These are phyloP conservation scores for Pangasianodon hypophthalmus DNA, from an alignment of 2,113 vertebrate genomes.

Conservation along the genomic window DNA sequence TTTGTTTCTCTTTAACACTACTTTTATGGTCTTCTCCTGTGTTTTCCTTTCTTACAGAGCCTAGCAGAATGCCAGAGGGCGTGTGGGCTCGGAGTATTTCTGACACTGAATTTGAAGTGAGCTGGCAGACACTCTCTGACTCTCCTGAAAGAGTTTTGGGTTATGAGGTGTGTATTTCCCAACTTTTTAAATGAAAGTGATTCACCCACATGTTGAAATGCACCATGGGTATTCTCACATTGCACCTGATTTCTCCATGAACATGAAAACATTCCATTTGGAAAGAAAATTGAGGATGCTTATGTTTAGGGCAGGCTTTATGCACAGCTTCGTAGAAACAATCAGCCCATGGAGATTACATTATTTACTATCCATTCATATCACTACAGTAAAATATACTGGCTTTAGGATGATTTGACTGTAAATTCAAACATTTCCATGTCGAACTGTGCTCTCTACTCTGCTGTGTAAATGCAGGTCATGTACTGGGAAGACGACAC, in stretches of 20 bases:
- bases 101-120: conserved; percentile 87
- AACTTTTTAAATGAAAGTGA: conserved; percentile 66
- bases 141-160: conserved; percentile 89
- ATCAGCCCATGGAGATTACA: background rate
- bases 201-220: conserved; percentile 45
- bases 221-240: conserved; percentile 48
- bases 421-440: background rate
- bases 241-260: conserved; percentile 55
- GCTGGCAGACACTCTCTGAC: conserved; percentile 80
- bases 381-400: background rate
- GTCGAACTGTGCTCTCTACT: conserved; percentile 26
- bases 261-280: conserved; percentile 31
- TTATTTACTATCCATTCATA: conserved; percentile 23
- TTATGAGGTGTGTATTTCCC: conserved; percentile 85
- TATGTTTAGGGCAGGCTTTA: background rate
- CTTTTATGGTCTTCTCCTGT: background rate
- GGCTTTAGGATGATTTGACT: background rate
- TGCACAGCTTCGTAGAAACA: background rate
- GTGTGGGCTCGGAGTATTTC: conserved; percentile 86
- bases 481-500: conserved; percentile 89
- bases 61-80: conserved; percentile 78
- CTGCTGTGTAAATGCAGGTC: conserved; percentile 71
- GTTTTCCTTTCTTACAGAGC: conserved; percentile 77
- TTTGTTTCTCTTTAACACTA: background rate
- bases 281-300: conserved; percentile 29